phyloP scores from a whole-genome alignment of 2,888 invertebrate species.

The Apodemia zela region DNA sequence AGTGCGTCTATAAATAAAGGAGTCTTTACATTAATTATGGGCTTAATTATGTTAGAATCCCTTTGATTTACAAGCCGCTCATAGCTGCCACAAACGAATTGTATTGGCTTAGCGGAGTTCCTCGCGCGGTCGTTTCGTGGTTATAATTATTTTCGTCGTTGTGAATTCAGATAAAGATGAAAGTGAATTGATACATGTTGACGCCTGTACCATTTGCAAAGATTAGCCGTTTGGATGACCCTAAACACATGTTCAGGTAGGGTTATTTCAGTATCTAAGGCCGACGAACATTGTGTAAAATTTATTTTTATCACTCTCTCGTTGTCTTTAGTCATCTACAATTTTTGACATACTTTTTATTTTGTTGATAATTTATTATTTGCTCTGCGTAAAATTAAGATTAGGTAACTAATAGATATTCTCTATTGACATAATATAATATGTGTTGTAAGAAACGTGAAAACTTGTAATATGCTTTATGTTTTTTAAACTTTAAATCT shows the following conservation, averaged over 20 bases:
- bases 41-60: conserved; percentile 78
- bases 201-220: conserved; percentile 60
- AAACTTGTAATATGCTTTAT: too few species aligned
- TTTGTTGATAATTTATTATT: too few species aligned
- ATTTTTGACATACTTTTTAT: background rate
- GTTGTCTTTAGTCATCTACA: background rate
- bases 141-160: conserved; percentile 76
- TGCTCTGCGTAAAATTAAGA: too few species aligned
- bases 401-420: too few species aligned
- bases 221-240: conserved; percentile 52
- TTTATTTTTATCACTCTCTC: background rate
- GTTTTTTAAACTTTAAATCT: too few species aligned
- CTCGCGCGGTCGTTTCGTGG: conserved; percentile 57
- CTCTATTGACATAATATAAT: too few species aligned
- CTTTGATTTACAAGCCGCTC: conserved; percentile 79
- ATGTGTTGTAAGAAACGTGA: too few species aligned
- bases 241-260: conserved; percentile 29
- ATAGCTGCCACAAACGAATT: conserved; percentile 76
- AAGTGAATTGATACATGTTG: conserved; percentile 68
- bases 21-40: conserved; percentile 78
- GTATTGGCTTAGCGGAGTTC: conserved; percentile 74
- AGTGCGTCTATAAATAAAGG: conserved; percentile 73
- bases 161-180: conserved; percentile 60
- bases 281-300: background rate
- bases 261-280: conserved; percentile 17